A percentile compares a stretch with the other conserved stretches of the same genome.
Conservation (phyloP, 2,113 vertebrate species). For the Uria lomvia region DNA sequence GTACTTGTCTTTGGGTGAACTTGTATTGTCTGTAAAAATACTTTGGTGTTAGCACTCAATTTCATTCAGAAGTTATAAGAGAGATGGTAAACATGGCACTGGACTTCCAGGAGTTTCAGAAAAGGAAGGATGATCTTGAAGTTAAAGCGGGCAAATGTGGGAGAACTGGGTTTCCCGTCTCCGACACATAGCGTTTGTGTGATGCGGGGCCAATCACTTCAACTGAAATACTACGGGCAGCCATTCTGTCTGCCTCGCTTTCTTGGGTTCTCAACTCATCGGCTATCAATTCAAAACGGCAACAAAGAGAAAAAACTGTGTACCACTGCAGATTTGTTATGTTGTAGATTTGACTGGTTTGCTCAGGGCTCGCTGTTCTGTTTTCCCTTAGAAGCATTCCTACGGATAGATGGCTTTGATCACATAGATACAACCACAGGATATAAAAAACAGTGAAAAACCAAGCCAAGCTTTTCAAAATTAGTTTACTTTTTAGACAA, state of each 20-base stretch:
- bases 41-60: neutral
- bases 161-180: neutral
- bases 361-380: neutral
- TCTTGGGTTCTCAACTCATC: neutral
- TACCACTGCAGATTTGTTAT: neutral
- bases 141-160: neutral
- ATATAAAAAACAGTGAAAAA: neutral
- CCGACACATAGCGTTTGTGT: rapidly evolving
- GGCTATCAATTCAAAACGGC: neutral
- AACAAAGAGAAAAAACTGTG: neutral
- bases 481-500: neutral
- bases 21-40: neutral
- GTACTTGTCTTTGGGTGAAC: neutral
- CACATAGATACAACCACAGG: neutral
- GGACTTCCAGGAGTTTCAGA: neutral
- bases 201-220: rapidly evolving
- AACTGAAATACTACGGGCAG: neutral
- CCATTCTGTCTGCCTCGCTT: neutral
- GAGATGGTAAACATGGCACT: neutral
- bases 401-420: neutral
- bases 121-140: neutral
- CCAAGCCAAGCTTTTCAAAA: neutral
- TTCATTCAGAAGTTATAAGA: neutral
- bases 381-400: neutral
- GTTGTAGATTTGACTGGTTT: neutral